Evolutionary conservation across 92 coral and sea anemone genomes (phyloP), one percentile per base, ranked within the genome.

Genomic region (Epizoanthus fatuus): DNA sequence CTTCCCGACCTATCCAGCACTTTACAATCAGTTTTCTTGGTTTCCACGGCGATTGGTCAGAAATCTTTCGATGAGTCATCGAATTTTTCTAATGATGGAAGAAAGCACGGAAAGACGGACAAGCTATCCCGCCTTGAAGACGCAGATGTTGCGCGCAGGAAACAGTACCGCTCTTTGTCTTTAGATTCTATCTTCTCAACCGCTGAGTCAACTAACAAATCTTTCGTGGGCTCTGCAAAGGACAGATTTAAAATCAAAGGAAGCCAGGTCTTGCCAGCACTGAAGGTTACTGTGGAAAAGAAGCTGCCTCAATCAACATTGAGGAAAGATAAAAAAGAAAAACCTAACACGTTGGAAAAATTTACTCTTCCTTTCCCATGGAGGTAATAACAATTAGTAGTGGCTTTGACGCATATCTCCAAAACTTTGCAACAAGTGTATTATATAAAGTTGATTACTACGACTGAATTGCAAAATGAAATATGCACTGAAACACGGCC

Each of bases 1-100:
- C 81, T 89, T 5, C 90, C 90, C 56, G 82, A 89, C 52, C 63
- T 85, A 37, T 16, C 86, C 12, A 60, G 16, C 3, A 77, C 47
- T 0, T 60, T 22, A 39, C 42, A 8, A 32, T 38, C 52, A 68
- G 51, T 71, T 74, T 22, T 67, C 6, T 38, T 78, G 55, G 90
- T 77, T 15, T 44, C 89, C 55, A 42, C n/a, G 84, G 85, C 89
- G 38, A 12, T 87, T 66, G 19, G 64, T 62, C 58, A 75, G 51
- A n/a, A 78, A 59, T 44, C 59, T 29, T 10, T 81, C 73, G 76
- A 60, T 59, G 40, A 2, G 37, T 3, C 44, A 8, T 58, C 57
- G 15, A 9, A 9, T n/a, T 10, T 60, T 19, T 62, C 71, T 29
- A 7, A 11, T 62, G 44, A 29, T 7, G 67, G 32, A 0, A 60